Evolutionary conservation across 1,140 invertebrate genomes (phyloP).

Genomic region (Sycophila sp.): DNA sequence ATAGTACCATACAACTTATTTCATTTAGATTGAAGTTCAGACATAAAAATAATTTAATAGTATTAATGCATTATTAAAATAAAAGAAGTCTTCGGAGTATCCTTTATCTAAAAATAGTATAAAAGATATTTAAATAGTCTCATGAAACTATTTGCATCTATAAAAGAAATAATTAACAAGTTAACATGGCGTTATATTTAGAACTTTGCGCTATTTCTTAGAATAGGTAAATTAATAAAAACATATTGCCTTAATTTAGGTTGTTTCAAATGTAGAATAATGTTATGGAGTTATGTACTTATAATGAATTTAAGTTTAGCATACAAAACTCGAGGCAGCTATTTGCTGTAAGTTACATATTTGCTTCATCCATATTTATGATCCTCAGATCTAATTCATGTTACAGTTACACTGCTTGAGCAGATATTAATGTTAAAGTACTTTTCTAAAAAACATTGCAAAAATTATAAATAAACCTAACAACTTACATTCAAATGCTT

Average conservation of each 20-base stretch:
- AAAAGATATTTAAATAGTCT: background rate
- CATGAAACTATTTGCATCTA: background rate
- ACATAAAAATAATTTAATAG: conserved; percentile 1
- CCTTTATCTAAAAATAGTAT: background rate
- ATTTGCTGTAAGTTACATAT: conserved; percentile 7
- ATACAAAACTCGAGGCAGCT: conserved; percentile 20
- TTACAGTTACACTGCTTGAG: background rate
- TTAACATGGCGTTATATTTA: background rate
- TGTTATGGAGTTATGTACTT: conserved; percentile 13
- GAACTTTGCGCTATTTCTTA: background rate
- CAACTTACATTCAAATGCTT: background rate
- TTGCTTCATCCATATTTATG: background rate
- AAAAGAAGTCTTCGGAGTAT: background rate
- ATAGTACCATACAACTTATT: background rate
- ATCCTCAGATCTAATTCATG: background rate
- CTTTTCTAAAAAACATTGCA: background rate
- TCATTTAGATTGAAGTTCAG: background rate
- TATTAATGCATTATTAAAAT: background rate
- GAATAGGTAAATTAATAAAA: background rate
- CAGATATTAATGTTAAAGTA: background rate
- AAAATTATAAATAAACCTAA: background rate
- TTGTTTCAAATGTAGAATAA: background rate
- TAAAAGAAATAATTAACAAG: background rate
- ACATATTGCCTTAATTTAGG: background rate
- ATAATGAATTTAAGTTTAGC: background rate